phyloP scores from a whole-genome alignment of 2,113 vertebrate species.

The Pseudorhombus dupliciocellatus region DNA sequence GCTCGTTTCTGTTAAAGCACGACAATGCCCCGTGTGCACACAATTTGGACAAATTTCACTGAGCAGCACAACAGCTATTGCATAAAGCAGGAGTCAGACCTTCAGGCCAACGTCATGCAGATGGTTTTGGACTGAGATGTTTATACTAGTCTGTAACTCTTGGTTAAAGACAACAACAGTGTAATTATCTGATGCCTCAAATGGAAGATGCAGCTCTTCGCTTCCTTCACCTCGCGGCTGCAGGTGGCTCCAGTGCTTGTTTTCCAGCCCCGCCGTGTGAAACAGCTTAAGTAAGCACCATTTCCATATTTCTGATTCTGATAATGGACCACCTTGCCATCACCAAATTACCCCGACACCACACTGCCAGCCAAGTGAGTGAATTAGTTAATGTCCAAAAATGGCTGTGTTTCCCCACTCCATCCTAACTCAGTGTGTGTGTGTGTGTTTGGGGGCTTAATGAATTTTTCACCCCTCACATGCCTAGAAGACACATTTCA shows the following conservation, averaged over 20 bases:
- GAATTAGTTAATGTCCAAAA: conserved; percentile 72
- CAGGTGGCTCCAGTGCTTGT: neutral
- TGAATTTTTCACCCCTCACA: conserved; percentile 58
- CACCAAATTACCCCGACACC: conserved; percentile 67
- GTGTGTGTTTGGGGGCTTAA: conserved; percentile 34
- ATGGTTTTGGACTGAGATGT: neutral
- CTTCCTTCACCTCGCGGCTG: neutral
- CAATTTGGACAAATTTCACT: neutral
- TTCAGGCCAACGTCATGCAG: neutral
- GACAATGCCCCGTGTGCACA: neutral
- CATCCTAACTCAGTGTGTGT: conserved; percentile 32
- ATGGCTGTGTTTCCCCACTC: conserved; percentile 40
- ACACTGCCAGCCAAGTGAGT: conserved; percentile 58
- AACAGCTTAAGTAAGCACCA: conserved; percentile 55
- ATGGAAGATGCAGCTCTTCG: neutral
- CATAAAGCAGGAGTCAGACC: neutral
- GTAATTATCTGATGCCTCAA: neutral
- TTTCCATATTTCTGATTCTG: conserved; percentile 76
- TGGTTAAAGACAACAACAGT: neutral
- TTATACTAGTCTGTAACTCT: neutral
- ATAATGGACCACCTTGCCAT: conserved; percentile 72
- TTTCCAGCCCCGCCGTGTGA: conserved; percentile 17
- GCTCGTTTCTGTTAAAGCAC: neutral
- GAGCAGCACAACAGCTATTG: neutral
- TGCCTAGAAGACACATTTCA: conserved; percentile 70